A percentile compares a stretch with the other conserved stretches of the same genome.
phyloP scores from a whole-genome alignment of 2,113 vertebrate genomes.

The Microtus richardsoni region DNA sequence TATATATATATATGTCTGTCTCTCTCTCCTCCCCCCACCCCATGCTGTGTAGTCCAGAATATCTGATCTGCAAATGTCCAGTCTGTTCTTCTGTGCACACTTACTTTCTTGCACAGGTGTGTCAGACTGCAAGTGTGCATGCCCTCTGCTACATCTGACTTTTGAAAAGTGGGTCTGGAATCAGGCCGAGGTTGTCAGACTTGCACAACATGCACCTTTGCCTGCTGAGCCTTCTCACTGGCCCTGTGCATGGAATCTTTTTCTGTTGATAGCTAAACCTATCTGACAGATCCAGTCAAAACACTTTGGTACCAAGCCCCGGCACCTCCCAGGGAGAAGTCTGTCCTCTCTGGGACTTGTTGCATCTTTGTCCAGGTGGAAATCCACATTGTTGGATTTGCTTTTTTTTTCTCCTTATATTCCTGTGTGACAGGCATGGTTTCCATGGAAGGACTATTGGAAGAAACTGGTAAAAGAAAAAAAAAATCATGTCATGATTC shows the following conservation, averaged over 20 bases:
- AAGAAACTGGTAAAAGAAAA: slow-evolving; percentile 78
- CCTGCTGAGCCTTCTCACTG: not conserved
- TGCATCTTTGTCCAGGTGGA: slow-evolving; percentile 18
- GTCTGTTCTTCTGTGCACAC: not conserved
- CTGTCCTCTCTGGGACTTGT: not conserved
- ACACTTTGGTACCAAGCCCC: not conserved
- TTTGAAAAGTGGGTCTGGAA: not conserved
- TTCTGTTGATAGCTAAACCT: not conserved
- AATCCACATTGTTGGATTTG: slow-evolving; percentile 5
- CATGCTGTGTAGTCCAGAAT: too few species aligned
- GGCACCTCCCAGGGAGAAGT: not conserved
- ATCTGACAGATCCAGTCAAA: not conserved
- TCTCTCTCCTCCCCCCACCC: not conserved
- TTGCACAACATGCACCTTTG: too few species aligned
- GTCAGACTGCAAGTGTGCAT: too few species aligned
- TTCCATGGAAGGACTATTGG: slow-evolving; percentile 71
- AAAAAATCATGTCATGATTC: slow-evolving; percentile 74
- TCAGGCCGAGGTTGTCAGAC: too few species aligned
- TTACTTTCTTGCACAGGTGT: too few species aligned
- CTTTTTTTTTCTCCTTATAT: slow-evolving; percentile 8
- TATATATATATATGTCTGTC: too few species aligned
- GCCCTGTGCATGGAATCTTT: not conserved
- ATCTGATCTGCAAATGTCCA: too few species aligned
- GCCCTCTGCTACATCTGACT: too few species aligned
- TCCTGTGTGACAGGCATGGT: slow-evolving; percentile 70